Conservation (phyloP, 2,113 vertebrate species). For the Gavia stellata region DNA sequence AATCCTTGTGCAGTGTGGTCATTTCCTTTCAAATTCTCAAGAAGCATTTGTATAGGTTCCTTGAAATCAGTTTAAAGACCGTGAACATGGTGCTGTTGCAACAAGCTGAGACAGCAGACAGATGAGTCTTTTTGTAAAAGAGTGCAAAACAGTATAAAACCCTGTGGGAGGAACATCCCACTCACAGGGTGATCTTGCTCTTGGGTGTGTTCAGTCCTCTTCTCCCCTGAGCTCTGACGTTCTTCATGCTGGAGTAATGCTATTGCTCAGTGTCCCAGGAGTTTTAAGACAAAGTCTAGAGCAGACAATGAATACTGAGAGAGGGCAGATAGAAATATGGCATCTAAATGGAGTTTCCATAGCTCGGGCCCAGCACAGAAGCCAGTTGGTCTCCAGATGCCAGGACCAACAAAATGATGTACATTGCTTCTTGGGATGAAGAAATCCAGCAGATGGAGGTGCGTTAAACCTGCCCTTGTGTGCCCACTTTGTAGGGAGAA, state of each 20-base stretch:
- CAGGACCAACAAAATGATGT: background rate
- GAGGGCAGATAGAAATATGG: background rate
- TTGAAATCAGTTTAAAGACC: background rate
- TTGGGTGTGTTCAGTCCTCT: background rate
- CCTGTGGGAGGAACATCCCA: background rate
- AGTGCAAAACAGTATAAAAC: background rate
- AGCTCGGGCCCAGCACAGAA: background rate
- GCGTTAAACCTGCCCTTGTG: background rate
- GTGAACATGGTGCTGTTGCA: background rate
- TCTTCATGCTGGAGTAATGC: background rate
- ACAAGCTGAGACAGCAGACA: background rate
- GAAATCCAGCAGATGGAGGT: background rate
- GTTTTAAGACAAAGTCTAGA: background rate
- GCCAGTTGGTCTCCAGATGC: background rate
- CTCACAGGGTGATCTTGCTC: background rate
- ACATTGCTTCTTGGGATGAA: background rate
- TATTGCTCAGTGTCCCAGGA: background rate
- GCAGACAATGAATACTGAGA: background rate
- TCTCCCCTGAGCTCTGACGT: background rate
- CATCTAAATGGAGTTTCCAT: background rate
- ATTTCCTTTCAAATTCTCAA: background rate
- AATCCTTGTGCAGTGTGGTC: background rate
- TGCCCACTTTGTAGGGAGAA: background rate
- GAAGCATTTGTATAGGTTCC: background rate
- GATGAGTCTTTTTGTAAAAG: background rate